Evolutionary conservation across 2,113 vertebrate genomes (phyloP).

Genomic region (Corythornis madagascariensis): DNA sequence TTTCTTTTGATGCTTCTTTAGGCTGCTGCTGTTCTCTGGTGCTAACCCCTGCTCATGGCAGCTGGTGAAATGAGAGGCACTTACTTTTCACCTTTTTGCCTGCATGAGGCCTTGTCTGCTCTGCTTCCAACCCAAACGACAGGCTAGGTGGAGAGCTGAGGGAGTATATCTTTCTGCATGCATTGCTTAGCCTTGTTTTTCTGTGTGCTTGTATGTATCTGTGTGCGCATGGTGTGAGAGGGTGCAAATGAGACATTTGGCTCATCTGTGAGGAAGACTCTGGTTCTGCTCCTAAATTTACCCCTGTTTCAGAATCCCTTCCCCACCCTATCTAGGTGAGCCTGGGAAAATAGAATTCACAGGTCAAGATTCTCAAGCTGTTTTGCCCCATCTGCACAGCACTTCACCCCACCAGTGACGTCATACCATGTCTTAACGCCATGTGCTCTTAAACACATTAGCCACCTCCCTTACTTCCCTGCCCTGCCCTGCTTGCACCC

Average conservation of each 20-base stretch:
- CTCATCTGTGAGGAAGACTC: neutral
- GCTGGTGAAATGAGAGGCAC: constrained; percentile 23
- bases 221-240: neutral
- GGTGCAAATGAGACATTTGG: neutral
- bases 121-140: neutral
- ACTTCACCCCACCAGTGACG: constrained; percentile 57
- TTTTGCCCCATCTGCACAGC: constrained; percentile 19
- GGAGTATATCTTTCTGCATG: constrained; percentile 12
- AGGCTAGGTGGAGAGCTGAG: neutral
- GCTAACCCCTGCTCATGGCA: constrained; percentile 42
- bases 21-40: constrained; percentile 9
- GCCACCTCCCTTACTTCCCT: constrained; percentile 22
- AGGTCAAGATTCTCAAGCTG: neutral
- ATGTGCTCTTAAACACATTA: constrained; percentile 43
- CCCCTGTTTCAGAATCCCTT: neutral
- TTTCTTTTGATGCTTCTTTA: constrained; percentile 37
- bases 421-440: constrained; percentile 50
- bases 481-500: neutral
- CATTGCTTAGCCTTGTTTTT: constrained; percentile 29
- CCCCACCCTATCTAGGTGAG: neutral
- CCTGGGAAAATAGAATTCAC: neutral
- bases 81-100: constrained; percentile 16
- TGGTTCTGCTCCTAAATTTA: constrained; percentile 22
- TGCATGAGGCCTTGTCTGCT: constrained; percentile 39
- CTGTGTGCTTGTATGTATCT: neutral